phyloP scores from a whole-genome alignment of 2,797 vertebrate species.

The Sebastes aleutianus region DNA sequence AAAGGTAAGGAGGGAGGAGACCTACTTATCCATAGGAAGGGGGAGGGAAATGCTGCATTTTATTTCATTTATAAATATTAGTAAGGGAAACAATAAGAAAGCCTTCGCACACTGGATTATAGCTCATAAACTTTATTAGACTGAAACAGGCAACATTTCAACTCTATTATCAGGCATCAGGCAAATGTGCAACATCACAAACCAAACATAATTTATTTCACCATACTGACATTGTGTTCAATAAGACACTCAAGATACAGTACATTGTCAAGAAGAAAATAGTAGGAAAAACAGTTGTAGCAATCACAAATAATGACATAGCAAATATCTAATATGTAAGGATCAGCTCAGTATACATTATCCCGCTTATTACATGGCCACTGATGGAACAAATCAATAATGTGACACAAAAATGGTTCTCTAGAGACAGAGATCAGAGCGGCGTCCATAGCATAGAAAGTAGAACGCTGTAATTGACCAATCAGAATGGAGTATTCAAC shows the following conservation, averaged over 20 bases:
- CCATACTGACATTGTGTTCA: neutral
- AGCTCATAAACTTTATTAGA: neutral
- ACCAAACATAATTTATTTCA: neutral
- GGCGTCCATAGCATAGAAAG: too few species aligned
- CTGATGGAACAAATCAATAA: too few species aligned
- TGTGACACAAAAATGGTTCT: too few species aligned
- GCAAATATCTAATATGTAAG: neutral
- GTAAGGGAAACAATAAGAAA: neutral
- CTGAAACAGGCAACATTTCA: neutral
- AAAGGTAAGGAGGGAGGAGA: constrained; percentile 83
- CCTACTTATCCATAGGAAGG: neutral
- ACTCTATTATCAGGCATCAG: neutral
- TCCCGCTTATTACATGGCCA: too few species aligned
- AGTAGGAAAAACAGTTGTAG: neutral
- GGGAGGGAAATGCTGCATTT: neutral
- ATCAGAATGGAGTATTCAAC: too few species aligned
- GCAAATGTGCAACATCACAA: neutral
- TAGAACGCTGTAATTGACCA: too few species aligned
- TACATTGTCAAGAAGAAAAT: neutral
- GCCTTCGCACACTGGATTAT: neutral
- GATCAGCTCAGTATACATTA: too few species aligned
- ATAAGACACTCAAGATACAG: neutral
- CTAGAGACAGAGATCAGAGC: too few species aligned
- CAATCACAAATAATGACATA: neutral
- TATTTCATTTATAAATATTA: neutral